Conservation (phyloP, 2,113 vertebrate species). For the Ardeotis arabs region DNA sequence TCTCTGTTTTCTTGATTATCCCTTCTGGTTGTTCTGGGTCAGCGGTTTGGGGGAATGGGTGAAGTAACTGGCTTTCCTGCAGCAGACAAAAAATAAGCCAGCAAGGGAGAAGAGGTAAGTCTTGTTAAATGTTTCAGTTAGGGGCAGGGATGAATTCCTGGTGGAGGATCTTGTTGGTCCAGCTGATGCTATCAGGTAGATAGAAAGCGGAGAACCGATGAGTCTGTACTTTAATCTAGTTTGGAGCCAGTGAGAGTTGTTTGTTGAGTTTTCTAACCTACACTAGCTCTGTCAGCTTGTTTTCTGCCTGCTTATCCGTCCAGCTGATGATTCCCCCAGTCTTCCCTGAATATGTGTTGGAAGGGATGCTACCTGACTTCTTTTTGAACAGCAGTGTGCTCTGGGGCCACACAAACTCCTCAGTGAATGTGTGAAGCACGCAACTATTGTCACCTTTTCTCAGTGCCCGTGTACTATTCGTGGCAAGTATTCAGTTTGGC, state of each 20-base stretch:
- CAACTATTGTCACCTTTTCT: neutral
- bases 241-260: neutral
- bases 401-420: neutral
- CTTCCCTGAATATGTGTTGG: neutral
- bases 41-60: neutral
- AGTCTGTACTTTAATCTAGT: neutral
- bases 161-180: accelerated
- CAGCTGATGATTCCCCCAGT: neutral
- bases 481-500: neutral
- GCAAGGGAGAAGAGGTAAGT: neutral
- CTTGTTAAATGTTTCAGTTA: neutral
- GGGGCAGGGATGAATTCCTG: neutral
- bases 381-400: neutral
- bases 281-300: neutral
- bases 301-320: neutral
- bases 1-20: neutral
- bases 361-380: neutral
- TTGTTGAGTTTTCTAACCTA: neutral
- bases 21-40: neutral
- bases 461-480: neutral
- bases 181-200: neutral
- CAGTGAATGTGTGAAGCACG: neutral
- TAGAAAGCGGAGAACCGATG: neutral
- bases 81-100: neutral
- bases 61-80: neutral